Conservation (phyloP, 2,797 vertebrate species). For the Oophaga sylvatica region DNA sequence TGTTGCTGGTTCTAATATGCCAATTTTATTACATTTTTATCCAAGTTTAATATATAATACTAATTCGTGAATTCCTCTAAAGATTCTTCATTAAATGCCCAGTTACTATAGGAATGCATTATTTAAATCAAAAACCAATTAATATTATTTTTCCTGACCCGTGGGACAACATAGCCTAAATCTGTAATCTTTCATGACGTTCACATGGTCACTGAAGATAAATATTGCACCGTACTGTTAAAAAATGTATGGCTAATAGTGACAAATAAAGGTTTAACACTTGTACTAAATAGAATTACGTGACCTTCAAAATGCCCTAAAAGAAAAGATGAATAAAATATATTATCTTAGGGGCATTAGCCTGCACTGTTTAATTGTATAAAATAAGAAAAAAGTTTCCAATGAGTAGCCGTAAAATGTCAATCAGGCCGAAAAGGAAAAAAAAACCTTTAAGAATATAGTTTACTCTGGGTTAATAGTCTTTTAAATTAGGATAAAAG, state of each 20-base stretch:
- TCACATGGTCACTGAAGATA: constrained; percentile 44
- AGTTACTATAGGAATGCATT: constrained; percentile 29
- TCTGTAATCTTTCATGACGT: constrained; percentile 46
- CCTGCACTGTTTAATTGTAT: constrained; percentile 4
- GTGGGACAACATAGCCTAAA: constrained; percentile 35
- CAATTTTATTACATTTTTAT: constrained; percentile 24
- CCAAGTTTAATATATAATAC: constrained; percentile 27
- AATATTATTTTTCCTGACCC: constrained; percentile 32
- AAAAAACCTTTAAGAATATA: constrained; percentile 66
- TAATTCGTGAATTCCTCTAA: not conserved
- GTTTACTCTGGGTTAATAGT: constrained; percentile 72
- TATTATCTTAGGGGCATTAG: constrained; percentile 39
- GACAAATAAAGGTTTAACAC: constrained; percentile 27
- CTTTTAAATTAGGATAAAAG: constrained; percentile 74
- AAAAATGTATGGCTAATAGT: constrained; percentile 54
- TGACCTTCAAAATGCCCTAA: not conserved
- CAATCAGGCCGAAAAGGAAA: constrained; percentile 58
- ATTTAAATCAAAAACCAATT: constrained; percentile 41
- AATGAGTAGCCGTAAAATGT: constrained; percentile 48
- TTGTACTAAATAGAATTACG: constrained; percentile 18
- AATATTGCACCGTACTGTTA: constrained; percentile 48
- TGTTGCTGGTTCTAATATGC: constrained; percentile 10
- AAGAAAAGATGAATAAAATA: constrained; percentile 48
- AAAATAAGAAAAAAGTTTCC: constrained; percentile 3
- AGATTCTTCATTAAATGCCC: constrained; percentile 1